Base-by-base conservation (phyloP, 2,113 vertebrate species). In the Xyliphius kryptos region DNA sequence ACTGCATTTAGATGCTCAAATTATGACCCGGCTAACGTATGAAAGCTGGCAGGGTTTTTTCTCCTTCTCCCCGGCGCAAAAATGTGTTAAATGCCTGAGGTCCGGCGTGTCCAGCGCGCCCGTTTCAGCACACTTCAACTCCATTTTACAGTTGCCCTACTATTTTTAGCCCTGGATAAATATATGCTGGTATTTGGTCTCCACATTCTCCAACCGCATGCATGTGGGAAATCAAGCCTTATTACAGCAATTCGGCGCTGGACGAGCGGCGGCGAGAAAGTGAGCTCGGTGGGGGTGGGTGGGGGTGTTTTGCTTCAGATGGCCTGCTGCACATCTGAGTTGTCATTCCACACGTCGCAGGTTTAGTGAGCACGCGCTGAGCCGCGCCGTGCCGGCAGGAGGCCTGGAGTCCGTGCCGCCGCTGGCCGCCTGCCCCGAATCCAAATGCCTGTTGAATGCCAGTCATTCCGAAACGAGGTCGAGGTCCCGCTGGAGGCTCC, bases 391-490 rank as follows among this genome's bases (percentile, higher is more conserved):
- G 17, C 54, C 66, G 61, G 63, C 48, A 36, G 57, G 67, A 77
- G 68, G 68, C 70, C 61, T 54, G 65, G 71, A 71, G 71, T 71
- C 73, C 65, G 70, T 77, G 79, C 78, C 76, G 74, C 67, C 53
- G 64, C 72, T 85, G 82, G 82, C 80, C 64, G n/a, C 20, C 52
- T 60, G 76, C 82, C 64, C 14, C 9, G 50, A 69, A 40, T 73
- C 69, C 67, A 54, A 19, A 67, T 72, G 71, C 76, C 69, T 75
- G 71, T 75, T 81, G 83, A 76, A 85, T 87, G 81, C 82, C 78
- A 83, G 77, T 82, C 81, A 79, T 74, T 84, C 79, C 78, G 85
- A 84, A 74, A 79, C 76, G 79, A 77, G 79, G 74, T 86, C 77
- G 68, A 69, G 81, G 81, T 80, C 59, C 59, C 37, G 17, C 47